A percentile compares a stretch with the other conserved stretches of the same genome.
Conservation (phyloP, 2,113 vertebrate genomes). For the Smithornis capensis region DNA sequence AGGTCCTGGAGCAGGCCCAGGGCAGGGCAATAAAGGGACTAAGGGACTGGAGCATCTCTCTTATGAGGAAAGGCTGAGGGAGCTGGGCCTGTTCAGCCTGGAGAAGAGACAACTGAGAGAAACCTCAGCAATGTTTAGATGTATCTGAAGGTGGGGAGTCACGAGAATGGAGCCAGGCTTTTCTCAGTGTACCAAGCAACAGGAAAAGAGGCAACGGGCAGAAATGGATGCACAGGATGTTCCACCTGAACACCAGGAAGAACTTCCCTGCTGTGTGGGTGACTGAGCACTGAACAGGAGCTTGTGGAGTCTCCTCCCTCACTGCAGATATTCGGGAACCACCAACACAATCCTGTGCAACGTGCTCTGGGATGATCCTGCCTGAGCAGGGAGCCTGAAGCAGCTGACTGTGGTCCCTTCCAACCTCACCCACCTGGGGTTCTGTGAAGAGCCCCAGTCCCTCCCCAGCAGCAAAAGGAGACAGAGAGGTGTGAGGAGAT, state of each 20-base stretch:
- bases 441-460: no score
- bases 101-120: not conserved
- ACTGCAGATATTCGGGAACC: no score
- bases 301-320: not conserved
- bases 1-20: not conserved
- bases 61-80: not conserved
- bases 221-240: not conserved
- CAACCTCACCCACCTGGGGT: no score
- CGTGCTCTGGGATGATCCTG: not conserved
- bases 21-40: not conserved
- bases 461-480: not conserved
- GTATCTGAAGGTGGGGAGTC: not conserved
- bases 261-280: not conserved
- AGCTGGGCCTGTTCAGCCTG: not conserved
- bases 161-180: not conserved
- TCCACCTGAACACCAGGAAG: not conserved
- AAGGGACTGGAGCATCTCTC: not conserved
- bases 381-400: not conserved
- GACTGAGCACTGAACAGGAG: not conserved
- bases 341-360: not conserved
- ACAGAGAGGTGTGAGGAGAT: not conserved
- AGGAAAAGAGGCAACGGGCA: not conserved
- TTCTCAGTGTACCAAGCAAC: not conserved
- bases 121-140: not conserved
- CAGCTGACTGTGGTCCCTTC: not conserved